A percentile compares a stretch with the other conserved stretches of the same genome.
Evolutionary conservation across 1,140 invertebrate genomes (phyloP).

Genomic region (Penaeus vannamei): DNA sequence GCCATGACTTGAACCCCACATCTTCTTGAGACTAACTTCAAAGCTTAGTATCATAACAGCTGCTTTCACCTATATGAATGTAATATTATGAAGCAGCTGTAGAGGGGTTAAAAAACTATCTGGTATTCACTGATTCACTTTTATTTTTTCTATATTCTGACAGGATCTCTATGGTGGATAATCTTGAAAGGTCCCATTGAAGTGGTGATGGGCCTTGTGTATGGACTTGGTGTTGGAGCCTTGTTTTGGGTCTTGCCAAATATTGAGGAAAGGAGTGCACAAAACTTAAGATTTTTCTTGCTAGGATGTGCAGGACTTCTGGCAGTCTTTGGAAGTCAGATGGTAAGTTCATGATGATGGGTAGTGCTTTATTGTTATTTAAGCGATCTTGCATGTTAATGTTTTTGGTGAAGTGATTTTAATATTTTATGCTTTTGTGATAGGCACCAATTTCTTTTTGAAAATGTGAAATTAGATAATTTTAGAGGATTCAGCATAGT

Average conservation of each 20-base stretch:
- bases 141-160: conserved; percentile 34
- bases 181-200: conserved; percentile 70
- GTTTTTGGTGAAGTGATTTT: background rate
- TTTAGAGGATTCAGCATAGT: no score
- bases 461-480: no score
- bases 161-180: conserved; percentile 29
- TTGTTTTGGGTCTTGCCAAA: conserved; percentile 68
- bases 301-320: conserved; percentile 72
- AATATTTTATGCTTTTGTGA: background rate
- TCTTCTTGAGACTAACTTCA: no score
- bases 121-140: no score
- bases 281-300: conserved; percentile 71
- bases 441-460: no score
- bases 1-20: no score
- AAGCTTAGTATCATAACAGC: no score
- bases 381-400: background rate
- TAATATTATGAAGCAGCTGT: no score
- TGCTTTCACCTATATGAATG: no score
- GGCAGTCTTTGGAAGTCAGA: conserved; percentile 73
- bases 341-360: conserved; percentile 67
- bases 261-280: conserved; percentile 26
- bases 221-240: conserved; percentile 68
- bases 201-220: conserved; percentile 68
- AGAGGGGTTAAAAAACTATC: no score
- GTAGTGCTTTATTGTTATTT: background rate